Evolutionary conservation across 2,797 vertebrate genomes (phyloP), one percentile per base, ranked within the genome.

Genomic region (Glyptemys insculpta): DNA sequence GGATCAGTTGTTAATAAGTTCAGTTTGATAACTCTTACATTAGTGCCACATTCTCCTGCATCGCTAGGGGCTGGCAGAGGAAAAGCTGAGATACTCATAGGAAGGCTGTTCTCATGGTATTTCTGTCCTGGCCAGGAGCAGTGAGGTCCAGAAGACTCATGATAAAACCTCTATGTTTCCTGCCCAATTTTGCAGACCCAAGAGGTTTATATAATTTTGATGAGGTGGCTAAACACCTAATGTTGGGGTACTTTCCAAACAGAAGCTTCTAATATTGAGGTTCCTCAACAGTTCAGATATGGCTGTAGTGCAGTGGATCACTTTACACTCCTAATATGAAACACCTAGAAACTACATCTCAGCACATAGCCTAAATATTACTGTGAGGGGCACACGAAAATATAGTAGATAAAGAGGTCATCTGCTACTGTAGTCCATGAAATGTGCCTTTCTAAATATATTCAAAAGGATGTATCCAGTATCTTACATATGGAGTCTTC

Each of bases 401-500:
- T 74, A 74, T 44, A 74, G 19, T 44, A 44, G 21, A 7, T 44
- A 44, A 44, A 74, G 23, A 74, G 72, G 37, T 74, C 37, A 41
- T 41, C 72, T 44, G 12, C 72, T 44, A 6, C 25, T 47, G 25
- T 44, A 50, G 50, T 50, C 5, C 21, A 44, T 3, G 19, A 15
- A 8, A 19, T 5, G 23, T 0, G 1, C 2, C n/a, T 0, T 3
- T 29, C 44, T 8, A 50, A 65, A 2, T 0, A 0, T 0, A 50
- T 4, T 72, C 57, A 29, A 34, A 47, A 31, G 4, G n/a, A 47
- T 31, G 34, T 0, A 1, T 21, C 87, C 57, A 31, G 16, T 50
- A 19, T 50, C 50, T 82, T 41, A n/a, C 6, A 5, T 29, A 27
- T 37, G 49, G 81, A 83, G 21, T 6, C 1, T 27, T 19, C 88